Percentiles rank a stretch among this genome's conserved stretches.
phyloP scores from a whole-genome alignment of 2,113 vertebrate genomes.

The Columbina picui region DNA sequence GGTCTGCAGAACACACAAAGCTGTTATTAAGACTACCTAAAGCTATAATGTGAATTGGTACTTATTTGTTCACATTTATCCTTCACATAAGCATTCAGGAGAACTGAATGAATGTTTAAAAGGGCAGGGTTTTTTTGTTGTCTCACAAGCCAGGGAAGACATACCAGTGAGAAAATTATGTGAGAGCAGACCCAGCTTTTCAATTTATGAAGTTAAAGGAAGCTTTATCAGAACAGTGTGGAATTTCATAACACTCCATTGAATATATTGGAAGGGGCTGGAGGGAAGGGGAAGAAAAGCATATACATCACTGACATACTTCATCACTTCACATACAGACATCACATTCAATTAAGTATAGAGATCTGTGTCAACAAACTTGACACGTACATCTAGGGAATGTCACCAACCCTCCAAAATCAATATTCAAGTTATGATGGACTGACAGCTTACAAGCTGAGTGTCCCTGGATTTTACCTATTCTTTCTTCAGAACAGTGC shows the following conservation, averaged over 20 bases:
- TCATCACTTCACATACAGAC: slow-evolving; percentile 59
- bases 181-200: background rate
- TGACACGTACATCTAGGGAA: slow-evolving; percentile 69
- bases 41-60: background rate
- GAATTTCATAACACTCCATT: slow-evolving; percentile 33
- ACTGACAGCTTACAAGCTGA: slow-evolving; percentile 69
- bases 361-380: slow-evolving; percentile 71
- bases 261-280: background rate
- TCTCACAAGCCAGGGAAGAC: slow-evolving; percentile 37
- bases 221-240: slow-evolving; percentile 7
- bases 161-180: background rate
- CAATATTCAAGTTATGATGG: slow-evolving; percentile 76
- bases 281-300: background rate
- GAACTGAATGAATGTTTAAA: slow-evolving; percentile 46
- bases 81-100: slow-evolving; percentile 28
- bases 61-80: slow-evolving; percentile 19
- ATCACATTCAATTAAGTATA: slow-evolving; percentile 75
- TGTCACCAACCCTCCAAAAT: slow-evolving; percentile 63
- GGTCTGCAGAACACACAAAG: background rate
- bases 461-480: slow-evolving; percentile 67
- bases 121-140: slow-evolving; percentile 37
- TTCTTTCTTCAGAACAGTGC: slow-evolving; percentile 32
- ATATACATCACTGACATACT: slow-evolving; percentile 51
- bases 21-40: background rate
- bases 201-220: slow-evolving; percentile 42